phyloP scores from a whole-genome alignment of 2,888 invertebrate genomes.

The Meteorus cinctellus region DNA sequence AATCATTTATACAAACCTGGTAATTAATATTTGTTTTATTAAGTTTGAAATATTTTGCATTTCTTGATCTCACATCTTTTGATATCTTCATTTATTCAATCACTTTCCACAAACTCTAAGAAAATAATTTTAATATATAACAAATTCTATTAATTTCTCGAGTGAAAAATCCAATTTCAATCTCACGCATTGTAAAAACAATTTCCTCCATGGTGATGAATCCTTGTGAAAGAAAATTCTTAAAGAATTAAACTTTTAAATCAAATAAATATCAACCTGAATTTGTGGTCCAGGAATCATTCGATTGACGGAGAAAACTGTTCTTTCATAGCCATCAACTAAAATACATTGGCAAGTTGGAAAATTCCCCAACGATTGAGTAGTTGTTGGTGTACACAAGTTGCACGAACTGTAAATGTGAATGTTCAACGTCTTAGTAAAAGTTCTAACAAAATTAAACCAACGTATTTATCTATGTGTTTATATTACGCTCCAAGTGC shows the following conservation, averaged over 20 bases:
- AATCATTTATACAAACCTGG: constrained; percentile 91
- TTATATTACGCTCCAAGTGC: constrained; percentile 86
- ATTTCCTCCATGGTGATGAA: too few relatives aligned
- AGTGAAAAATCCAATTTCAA: too few relatives aligned
- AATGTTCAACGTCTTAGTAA: not conserved
- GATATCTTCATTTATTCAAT: too few relatives aligned
- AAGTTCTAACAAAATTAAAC: not conserved
- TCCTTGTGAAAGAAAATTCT: too few relatives aligned
- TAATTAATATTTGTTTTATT: constrained; percentile 64
- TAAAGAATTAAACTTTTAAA: too few relatives aligned
- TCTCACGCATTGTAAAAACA: too few relatives aligned
- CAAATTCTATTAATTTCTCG: too few relatives aligned
- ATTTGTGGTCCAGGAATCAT: constrained; percentile 93
- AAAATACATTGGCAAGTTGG: constrained; percentile 87
- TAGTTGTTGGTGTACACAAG: constrained; percentile 88
- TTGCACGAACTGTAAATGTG: constrained; percentile 82
- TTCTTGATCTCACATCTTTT: too few relatives aligned
- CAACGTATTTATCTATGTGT: not conserved
- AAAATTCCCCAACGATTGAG: constrained; percentile 83
- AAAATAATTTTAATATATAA: too few relatives aligned
- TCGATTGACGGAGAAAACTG: constrained; percentile 88
- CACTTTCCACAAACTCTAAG: too few relatives aligned
- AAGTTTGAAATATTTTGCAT: too few relatives aligned
- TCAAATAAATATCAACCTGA: constrained; percentile 76
- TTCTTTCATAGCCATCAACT: constrained; percentile 90